Evolutionary conservation across 2,797 vertebrate species (phyloP).

Genomic region (Podarcis lilfordi): DNA sequence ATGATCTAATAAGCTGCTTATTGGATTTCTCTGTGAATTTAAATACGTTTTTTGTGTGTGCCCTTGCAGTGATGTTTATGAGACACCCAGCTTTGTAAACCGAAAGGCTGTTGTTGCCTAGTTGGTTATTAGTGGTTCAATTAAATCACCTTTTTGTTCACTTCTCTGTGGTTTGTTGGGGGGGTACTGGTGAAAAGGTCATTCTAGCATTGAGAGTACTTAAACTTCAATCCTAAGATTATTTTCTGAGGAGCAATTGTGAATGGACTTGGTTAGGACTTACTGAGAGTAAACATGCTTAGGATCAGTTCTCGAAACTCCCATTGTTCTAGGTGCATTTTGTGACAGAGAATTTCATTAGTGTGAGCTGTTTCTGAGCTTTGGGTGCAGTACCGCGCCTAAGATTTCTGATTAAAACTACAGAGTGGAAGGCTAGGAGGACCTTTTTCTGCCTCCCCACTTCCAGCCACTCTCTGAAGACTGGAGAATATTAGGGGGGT

Average conservation of each 20-base stretch:
- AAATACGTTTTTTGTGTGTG: background rate
- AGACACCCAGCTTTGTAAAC: background rate
- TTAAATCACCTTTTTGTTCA: background rate
- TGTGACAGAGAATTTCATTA: no score
- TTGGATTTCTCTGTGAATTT: background rate
- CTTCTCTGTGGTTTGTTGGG: background rate
- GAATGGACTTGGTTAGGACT: background rate
- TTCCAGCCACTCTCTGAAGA: no score
- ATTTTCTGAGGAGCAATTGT: background rate
- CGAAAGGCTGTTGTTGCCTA: background rate
- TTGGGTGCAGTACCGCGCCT: no score
- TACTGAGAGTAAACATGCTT: background rate
- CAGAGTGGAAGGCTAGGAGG: no score
- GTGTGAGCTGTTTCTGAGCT: no score
- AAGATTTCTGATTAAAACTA: no score
- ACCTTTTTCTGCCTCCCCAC: no score
- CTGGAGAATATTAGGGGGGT: no score
- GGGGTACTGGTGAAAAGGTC: background rate
- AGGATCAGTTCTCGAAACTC: no score
- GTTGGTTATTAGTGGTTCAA: background rate
- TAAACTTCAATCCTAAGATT: background rate
- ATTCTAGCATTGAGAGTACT: background rate
- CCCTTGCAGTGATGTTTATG: background rate
- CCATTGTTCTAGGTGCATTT: no score
- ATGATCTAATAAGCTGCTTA: fast-evolving